phyloP scores from a whole-genome alignment of 2,113 vertebrate species.

The Cairina moschata region DNA sequence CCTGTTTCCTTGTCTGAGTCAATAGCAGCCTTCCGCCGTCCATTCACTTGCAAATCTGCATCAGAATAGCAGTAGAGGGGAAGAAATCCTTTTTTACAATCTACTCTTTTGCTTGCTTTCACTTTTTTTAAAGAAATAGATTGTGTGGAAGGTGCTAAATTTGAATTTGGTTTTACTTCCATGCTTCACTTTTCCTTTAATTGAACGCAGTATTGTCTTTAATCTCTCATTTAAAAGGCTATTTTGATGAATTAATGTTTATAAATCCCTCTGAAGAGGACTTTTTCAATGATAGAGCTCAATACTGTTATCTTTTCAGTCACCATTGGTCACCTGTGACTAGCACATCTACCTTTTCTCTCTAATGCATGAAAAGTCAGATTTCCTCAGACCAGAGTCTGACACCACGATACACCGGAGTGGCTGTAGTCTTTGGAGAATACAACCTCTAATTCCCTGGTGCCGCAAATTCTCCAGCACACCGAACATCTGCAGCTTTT shows the following conservation, averaged over 20 bases:
- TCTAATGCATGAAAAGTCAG: background rate
- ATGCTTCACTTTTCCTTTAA: background rate
- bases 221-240: background rate
- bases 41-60: background rate
- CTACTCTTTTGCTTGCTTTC: background rate
- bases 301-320: background rate
- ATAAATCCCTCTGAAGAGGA: background rate
- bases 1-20: background rate
- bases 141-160: background rate
- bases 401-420: background rate
- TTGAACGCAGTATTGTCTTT: background rate
- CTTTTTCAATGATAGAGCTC: background rate
- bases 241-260: background rate
- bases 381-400: background rate
- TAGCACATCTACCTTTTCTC: background rate
- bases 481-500: background rate
- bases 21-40: background rate
- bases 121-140: background rate
- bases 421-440: background rate
- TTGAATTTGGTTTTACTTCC: background rate
- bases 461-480: background rate
- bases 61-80: background rate
- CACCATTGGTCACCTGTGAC: background rate
- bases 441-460: background rate
- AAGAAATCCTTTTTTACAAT: background rate